A percentile compares a stretch with the other conserved stretches of the same genome.
These are phyloP conservation scores for Ascidia mentula DNA, from an alignment of 23 tunicate species.

Conservation along the genomic window DNA sequence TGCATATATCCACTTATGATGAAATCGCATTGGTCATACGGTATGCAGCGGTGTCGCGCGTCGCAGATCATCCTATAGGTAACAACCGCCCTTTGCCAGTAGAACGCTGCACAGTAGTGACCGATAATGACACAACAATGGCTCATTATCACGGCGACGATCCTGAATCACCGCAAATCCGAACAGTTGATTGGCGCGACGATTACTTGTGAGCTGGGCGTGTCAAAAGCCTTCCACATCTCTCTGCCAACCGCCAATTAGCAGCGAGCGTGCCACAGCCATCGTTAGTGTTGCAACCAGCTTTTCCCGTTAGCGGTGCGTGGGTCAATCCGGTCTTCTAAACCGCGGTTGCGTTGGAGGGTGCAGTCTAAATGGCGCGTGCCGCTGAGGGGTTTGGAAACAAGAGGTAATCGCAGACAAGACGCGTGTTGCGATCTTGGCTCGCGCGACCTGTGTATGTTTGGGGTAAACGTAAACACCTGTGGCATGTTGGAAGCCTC, in stretches of 20 bases:
- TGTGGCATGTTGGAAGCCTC: too few relatives aligned
- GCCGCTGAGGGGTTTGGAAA: not conserved
- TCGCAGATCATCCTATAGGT: not conserved
- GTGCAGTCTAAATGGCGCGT: constrained; percentile 12
- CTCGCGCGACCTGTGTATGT: constrained; percentile 1
- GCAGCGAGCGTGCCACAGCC: not conserved
- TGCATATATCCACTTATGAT: too few relatives aligned
- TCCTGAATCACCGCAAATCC: not conserved
- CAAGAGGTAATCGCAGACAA: not conserved
- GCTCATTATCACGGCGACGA: not conserved
- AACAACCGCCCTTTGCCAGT: not conserved
- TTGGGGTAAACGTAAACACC: not conserved
- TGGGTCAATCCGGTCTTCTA: not conserved
- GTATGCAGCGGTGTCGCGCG: not conserved
- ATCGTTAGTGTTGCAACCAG: not conserved
- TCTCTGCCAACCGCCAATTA: not conserved
- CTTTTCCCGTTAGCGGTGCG: not conserved
- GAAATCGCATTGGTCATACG: not conserved
- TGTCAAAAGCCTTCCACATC: not conserved
- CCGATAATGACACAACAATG: constrained; percentile 5
- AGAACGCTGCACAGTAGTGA: not conserved
- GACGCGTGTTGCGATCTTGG: not conserved
- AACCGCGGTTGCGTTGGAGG: not conserved
- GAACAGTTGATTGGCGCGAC: constrained; percentile 3
- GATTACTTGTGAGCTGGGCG: not conserved